These are phyloP conservation scores for Chiloscyllium punctatum DNA, from an alignment of 2,797 vertebrate genomes.

Conservation along the genomic window DNA sequence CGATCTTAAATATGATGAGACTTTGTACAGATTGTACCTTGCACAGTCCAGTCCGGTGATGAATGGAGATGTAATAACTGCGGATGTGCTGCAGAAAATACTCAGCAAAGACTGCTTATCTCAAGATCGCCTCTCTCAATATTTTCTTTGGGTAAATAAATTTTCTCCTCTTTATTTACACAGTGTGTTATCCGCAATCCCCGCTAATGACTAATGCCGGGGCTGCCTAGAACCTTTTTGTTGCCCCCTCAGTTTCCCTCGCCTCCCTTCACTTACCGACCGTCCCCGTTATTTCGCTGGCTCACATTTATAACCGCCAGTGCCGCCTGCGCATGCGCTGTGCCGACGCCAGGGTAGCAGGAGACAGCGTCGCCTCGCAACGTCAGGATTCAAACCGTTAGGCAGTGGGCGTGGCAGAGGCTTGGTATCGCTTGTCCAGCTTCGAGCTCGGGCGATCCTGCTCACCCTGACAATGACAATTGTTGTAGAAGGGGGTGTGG, in stretches of 20 bases:
- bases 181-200: not conserved
- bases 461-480: too few relatives aligned
- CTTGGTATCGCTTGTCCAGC: not conserved
- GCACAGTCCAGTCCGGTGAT: not conserved
- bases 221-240: not conserved
- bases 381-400: not conserved
- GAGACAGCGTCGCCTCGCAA: not conserved
- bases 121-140: not conserved
- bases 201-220: not conserved
- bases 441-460: not conserved
- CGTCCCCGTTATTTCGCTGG: not conserved
- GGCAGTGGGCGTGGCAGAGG: too few relatives aligned
- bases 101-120: not conserved
- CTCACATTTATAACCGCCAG: constrained; percentile 25
- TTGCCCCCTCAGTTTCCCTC: too few relatives aligned
- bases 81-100: constrained; percentile 6
- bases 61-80: constrained; percentile 17
- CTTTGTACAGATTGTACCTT: not conserved
- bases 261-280: not conserved
- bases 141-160: not conserved
- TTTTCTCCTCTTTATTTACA: not conserved
- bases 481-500: not conserved
- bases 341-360: not conserved
- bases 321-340: not conserved
- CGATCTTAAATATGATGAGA: not conserved